Percentiles rank a stretch among this genome's conserved stretches.
Evolutionary conservation across 2,888 invertebrate genomes (phyloP).

Genomic region (Mycalesis mineus): DNA sequence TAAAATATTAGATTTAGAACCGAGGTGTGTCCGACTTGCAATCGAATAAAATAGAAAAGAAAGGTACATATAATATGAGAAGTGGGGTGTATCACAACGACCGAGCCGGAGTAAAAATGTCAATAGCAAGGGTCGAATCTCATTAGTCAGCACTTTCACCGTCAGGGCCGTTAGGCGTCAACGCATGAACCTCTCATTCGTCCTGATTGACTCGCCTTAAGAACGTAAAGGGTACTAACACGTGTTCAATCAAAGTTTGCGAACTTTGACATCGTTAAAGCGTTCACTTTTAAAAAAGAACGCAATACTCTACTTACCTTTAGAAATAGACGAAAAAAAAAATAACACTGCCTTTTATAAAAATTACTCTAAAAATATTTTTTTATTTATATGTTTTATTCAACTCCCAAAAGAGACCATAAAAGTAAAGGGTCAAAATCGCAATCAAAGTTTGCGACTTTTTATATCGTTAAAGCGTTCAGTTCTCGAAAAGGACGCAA

Average conservation of each 20-base stretch:
- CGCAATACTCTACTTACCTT: background rate
- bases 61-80: background rate
- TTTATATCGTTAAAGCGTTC: too few species aligned
- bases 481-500: too few species aligned
- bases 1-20: too few species aligned
- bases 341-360: too few species aligned
- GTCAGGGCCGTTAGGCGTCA: background rate
- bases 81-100: background rate
- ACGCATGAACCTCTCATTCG: conserved; percentile 4
- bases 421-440: too few species aligned
- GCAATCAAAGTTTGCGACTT: too few species aligned
- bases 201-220: conserved; percentile 1
- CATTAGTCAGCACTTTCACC: conserved; percentile 5
- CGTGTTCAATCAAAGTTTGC: conserved; percentile 4
- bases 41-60: too few species aligned
- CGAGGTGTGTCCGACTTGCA: too few species aligned
- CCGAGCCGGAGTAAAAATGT: background rate
- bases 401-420: too few species aligned
- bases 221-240: background rate
- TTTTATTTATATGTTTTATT: too few species aligned
- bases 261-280: background rate
- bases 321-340: background rate
- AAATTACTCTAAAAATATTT: too few species aligned
- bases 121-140: conserved; percentile 10
- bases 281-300: background rate